These are phyloP conservation scores for Fistularia commersonii DNA, from an alignment of 2,797 vertebrate species.

Conservation along the genomic window DNA sequence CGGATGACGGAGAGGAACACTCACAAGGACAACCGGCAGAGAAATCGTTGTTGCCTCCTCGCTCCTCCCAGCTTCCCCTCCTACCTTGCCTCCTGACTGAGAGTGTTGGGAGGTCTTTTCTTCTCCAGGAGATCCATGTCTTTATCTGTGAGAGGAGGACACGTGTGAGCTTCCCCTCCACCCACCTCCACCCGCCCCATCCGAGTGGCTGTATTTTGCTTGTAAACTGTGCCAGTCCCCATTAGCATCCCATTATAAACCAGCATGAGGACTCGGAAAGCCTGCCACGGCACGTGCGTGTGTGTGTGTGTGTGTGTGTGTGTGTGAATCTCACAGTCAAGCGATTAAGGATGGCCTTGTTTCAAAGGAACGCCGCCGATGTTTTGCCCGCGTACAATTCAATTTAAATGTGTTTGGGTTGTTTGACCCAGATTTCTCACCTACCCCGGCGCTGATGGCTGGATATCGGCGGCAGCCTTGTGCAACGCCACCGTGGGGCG, in stretches of 20 bases:
- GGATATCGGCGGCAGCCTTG: conserved; percentile 58
- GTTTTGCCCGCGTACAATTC: conserved; percentile 60
- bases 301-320: conserved; percentile 17
- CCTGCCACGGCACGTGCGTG: conserved; percentile 55
- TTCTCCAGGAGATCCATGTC: conserved; percentile 31
- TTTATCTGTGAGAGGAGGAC: conserved; percentile 35
- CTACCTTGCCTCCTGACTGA: conserved; percentile 17
- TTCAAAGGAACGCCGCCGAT: conserved; percentile 34
- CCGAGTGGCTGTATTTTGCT: conserved; percentile 53
- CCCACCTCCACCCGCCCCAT: conserved; percentile 18
- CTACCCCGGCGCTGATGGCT: conserved; percentile 67
- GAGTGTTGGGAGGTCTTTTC: conserved; percentile 41
- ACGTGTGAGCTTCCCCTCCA: conserved; percentile 40
- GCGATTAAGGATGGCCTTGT: conserved; percentile 65
- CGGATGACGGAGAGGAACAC: conserved; percentile 15
- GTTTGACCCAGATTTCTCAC: conserved; percentile 75
- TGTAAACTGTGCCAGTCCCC: conserved; percentile 69
- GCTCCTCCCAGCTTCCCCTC: conserved; percentile 5
- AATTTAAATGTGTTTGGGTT: conserved; percentile 75
- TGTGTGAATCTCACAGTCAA: conserved; percentile 46
- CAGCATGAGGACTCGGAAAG: conserved; percentile 71
- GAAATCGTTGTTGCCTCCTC: conserved; percentile 22
- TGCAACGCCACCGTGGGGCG: conserved; percentile 47
- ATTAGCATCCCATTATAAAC: conserved; percentile 75
- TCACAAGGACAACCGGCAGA: conserved; percentile 13